Evolutionary conservation across 2,888 invertebrate species (phyloP), one percentile per base, ranked within the genome.

Genomic region (Oscheius onirici): DNA sequence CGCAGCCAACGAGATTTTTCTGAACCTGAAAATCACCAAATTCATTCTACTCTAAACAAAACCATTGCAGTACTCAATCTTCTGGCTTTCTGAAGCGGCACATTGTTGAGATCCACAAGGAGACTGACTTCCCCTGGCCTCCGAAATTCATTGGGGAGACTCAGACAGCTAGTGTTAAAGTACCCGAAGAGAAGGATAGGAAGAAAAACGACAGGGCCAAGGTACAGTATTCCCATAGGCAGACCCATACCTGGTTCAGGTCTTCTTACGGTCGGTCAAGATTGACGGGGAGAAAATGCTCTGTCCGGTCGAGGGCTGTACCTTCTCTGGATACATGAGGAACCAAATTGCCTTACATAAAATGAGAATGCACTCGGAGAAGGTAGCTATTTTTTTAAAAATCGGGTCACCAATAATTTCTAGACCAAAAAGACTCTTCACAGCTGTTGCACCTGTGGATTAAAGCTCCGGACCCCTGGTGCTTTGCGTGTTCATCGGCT

Each of bases 1-100:
- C n/a, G n/a, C n/a, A n/a, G n/a, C n/a, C n/a, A n/a, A n/a, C n/a
- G n/a, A n/a, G n/a, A n/a, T n/a, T n/a, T n/a, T n/a, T n/a, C n/a
- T n/a, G n/a, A n/a, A n/a, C n/a, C n/a, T n/a, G n/a, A n/a, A n/a
- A n/a, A n/a, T n/a, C n/a, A n/a, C n/a, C n/a, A n/a, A n/a, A n/a
- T n/a, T n/a, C n/a, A n/a, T n/a, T n/a, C n/a, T n/a, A n/a, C n/a
- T 43, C 2, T 41, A 43, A 34, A 40, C 11, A 3, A 58, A 40
- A 22, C 49, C 28, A 8, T 41, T 76, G 58, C 69, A 75, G 70
- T 49, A 72, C 71, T 40, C 43, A 26, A 20, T 69, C 74, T n/a
- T 15, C 55, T 5, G 79, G 77, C 15, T 75, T 77, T 68, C 57
- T 79, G 15, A 63, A 74, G n/a, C 69, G 73, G 34, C 79, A 79